Evolutionary conservation across 2,888 invertebrate species (phyloP).

Genomic region (Monochamus alternatus): DNA sequence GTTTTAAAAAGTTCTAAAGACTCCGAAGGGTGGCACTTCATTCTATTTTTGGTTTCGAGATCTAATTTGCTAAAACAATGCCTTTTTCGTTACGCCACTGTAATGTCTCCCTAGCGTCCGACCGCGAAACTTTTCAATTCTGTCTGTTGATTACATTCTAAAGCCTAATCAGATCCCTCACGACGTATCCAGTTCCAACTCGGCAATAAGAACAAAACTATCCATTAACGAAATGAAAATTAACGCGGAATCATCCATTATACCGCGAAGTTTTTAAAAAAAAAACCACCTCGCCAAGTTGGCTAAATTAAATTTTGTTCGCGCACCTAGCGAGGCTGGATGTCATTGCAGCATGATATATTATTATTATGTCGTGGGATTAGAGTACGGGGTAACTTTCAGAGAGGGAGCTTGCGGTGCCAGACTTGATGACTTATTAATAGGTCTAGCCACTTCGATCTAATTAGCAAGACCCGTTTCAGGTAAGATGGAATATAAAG

Average conservation of each 20-base stretch:
- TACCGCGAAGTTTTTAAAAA: neutral
- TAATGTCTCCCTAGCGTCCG: neutral
- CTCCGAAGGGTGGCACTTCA: no score
- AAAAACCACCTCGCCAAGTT: neutral
- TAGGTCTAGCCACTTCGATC: neutral
- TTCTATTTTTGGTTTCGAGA: no score
- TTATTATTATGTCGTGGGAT: neutral
- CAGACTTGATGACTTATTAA: no score
- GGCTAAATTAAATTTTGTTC: conserved; percentile 15
- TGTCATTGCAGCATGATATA: conserved; percentile 6
- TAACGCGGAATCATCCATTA: conserved; percentile 1
- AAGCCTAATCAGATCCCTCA: no score
- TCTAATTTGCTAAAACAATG: no score
- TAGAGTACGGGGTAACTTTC: neutral
- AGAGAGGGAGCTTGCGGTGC: no score
- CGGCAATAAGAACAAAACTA: neutral
- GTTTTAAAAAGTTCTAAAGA: no score
- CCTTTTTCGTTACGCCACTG: neutral
- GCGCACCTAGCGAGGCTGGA: neutral
- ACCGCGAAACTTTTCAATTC: no score
- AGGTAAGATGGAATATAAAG: neutral
- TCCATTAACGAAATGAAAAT: conserved; percentile 18
- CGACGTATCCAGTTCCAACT: neutral
- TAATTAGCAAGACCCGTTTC: neutral
- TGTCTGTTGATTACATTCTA: no score